These are phyloP conservation scores for Scomber scombrus DNA, from an alignment of 2,113 vertebrate genomes.

Conservation along the genomic window DNA sequence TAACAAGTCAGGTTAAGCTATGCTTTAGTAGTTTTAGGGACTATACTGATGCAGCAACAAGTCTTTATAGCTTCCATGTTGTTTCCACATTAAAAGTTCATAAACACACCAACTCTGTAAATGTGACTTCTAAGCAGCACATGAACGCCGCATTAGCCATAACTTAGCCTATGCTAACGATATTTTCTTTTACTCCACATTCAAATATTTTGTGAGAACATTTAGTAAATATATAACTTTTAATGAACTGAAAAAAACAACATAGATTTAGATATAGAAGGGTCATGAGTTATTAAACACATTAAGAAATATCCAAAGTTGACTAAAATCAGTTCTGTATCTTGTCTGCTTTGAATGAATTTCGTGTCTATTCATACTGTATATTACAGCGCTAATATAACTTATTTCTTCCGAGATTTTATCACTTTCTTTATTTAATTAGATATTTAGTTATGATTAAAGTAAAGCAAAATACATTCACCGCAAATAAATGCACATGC, in stretches of 20 bases:
- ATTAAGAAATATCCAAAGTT: slow-evolving; percentile 4
- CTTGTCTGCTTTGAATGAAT: background rate
- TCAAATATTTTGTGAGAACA: background rate
- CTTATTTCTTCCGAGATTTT: slow-evolving; percentile 17
- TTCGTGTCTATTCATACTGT: background rate
- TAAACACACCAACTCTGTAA: no score
- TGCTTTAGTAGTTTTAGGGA: no score
- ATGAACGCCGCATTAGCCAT: no score
- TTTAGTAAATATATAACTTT: background rate
- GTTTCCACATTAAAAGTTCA: no score
- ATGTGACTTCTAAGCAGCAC: no score
- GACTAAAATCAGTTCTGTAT: background rate
- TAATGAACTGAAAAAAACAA: background rate
- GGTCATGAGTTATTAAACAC: slow-evolving; percentile 6
- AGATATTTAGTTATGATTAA: slow-evolving; percentile 35
- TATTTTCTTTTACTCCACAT: no score
- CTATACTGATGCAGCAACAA: no score
- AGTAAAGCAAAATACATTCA: slow-evolving; percentile 7
- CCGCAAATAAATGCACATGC: slow-evolving; percentile 15
- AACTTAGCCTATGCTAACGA: no score
- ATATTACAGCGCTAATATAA: background rate
- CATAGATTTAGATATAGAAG: background rate
- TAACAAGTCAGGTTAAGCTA: no score
- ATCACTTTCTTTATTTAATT: slow-evolving; percentile 42
- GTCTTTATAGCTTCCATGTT: no score